Evolutionary conservation across 2,888 invertebrate species (phyloP).

Genomic region (Chromoteleia sp.): DNA sequence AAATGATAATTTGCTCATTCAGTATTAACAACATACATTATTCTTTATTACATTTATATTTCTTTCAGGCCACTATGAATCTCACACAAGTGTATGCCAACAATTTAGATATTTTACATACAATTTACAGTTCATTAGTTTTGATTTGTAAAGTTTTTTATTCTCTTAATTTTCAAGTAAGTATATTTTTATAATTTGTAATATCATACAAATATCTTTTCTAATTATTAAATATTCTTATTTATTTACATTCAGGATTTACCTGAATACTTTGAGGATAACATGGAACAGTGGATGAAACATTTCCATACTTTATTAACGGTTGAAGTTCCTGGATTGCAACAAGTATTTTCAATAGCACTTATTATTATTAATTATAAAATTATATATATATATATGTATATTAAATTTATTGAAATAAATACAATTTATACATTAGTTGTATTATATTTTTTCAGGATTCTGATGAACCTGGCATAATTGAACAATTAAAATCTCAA

Average conservation of each 20-base stretch:
- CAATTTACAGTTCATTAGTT: slow-evolving; percentile 95
- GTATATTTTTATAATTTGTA: slow-evolving; percentile 47
- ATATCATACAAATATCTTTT: slow-evolving; percentile 3
- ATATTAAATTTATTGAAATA: slow-evolving; percentile 10
- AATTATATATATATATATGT: too few species aligned
- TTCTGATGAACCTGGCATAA: slow-evolving; percentile 93
- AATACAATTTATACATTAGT: too few species aligned
- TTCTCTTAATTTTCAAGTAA: slow-evolving; percentile 96
- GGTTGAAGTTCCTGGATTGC: slow-evolving; percentile 90
- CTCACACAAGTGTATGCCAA: slow-evolving; percentile 91
- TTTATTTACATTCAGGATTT: slow-evolving; percentile 88
- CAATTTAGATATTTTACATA: slow-evolving; percentile 92
- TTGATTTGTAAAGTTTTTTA: slow-evolving; percentile 98
- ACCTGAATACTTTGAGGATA: slow-evolving; percentile 99
- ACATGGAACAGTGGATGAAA: slow-evolving; percentile 98
- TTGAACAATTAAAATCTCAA: slow-evolving; percentile 97
- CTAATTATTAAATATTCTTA: neutral
- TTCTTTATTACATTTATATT: slow-evolving; percentile 30
- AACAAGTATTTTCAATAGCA: slow-evolving; percentile 86
- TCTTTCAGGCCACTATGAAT: slow-evolving; percentile 92
- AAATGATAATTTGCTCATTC: too few species aligned
- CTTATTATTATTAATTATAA: too few species aligned
- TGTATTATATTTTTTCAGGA: slow-evolving; percentile 85
- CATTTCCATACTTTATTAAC: slow-evolving; percentile 93
- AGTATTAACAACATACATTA: neutral